Percentiles rank a stretch among this genome's conserved stretches.
phyloP scores from a whole-genome alignment of 2,113 vertebrate genomes.

The Rissa tridactyla region DNA sequence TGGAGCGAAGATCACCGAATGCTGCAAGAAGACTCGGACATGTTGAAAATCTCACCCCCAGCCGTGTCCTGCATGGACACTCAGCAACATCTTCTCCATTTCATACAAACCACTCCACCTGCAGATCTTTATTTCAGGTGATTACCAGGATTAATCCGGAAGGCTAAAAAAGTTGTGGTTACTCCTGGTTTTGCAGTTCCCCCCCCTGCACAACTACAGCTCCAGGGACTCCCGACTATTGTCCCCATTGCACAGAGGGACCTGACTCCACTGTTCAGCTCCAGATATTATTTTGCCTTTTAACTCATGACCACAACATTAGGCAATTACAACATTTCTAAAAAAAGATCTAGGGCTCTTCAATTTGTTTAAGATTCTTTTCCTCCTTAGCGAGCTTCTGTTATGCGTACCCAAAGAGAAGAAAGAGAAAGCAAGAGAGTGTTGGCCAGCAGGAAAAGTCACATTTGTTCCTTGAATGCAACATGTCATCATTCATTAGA shows the following conservation, averaged over 20 bases:
- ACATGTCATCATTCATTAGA: constrained; percentile 39
- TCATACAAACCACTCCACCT: not conserved
- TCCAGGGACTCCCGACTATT: not conserved
- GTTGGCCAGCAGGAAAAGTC: not conserved
- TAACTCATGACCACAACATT: not conserved
- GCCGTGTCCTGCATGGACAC: not conserved
- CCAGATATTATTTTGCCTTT: not conserved
- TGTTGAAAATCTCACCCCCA: not conserved
- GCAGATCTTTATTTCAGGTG: not conserved
- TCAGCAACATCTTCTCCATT: not conserved
- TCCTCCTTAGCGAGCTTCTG: not conserved
- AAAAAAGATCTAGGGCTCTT: not conserved
- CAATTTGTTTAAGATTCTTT: not conserved
- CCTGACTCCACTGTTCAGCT: not conserved
- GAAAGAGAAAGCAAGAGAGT: not conserved
- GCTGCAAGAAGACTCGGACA: not conserved
- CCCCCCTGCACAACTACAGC: not conserved
- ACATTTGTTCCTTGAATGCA: constrained; percentile 23
- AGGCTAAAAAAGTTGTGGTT: not conserved
- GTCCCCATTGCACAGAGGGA: not conserved
- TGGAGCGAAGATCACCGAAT: not conserved
- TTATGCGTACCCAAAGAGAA: not conserved
- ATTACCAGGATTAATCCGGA: not conserved
- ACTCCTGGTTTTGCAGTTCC: not conserved
- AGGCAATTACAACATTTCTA: not conserved